Evolutionary conservation across 2,113 vertebrate genomes (phyloP), one percentile per base, ranked within the genome.

Genomic region (Orycteropus afer): DNA sequence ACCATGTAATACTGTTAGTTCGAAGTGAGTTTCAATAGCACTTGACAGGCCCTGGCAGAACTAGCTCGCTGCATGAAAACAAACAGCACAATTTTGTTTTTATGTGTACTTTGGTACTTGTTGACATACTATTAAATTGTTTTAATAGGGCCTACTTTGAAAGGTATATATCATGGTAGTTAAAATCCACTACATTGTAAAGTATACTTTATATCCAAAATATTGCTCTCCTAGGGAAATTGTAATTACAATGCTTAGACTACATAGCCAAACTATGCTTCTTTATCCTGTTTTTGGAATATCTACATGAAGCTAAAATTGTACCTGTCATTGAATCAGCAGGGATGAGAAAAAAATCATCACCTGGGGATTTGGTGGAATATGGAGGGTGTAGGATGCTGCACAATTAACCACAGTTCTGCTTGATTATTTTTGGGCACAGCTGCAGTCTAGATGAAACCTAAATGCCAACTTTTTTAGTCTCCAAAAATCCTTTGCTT

Each of bases 121-220:
- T 95, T 98, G 98, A 97, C 97, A 97, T 18, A 69, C 87, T 12
- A 97, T 97, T 98, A 98, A 97, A 97, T 98, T 98, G 97, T 97
- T 98, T 98, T 98, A 98, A 98, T 97, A 96, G 94, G 94, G 71
- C 78, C 73, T 97, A 89, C 97, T 98, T 98, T 97, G 61, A 95
- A 97, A 98, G 95, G 97, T 97, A 86, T 97, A 96, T 97, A 98
- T 98, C 96, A 96, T 97, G 95, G 95, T 96, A 92, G 96, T 98
- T 98, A 98, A 98, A 98, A 94, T 96, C 94, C 87, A 96, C 95
- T 97, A 97, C 42, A 65, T 78, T 96, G 90, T 91, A 96, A 98
- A 98, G 91, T 87, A 97, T 37, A 65, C 89, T 97, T 97, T 96
- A 88, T 93, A 96, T 37, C 76, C 95, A 95, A 98, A 98, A 97